Conservation (phyloP, 2,888 invertebrate genomes). For the Dendrolimus pini region DNA sequence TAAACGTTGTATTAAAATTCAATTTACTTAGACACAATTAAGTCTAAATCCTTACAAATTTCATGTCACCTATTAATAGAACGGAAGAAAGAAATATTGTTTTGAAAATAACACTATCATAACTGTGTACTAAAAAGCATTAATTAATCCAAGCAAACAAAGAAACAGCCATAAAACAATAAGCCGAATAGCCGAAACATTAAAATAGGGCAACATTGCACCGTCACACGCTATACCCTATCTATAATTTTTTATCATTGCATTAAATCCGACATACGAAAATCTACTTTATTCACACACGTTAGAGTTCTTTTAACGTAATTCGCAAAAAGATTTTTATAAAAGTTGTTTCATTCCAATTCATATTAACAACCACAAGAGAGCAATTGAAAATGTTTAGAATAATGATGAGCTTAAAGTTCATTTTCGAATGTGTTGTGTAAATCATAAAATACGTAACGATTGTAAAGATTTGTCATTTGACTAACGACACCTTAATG, state of each 20-base stretch:
- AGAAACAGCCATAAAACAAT: conserved; percentile 51
- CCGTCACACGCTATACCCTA: conserved; percentile 43
- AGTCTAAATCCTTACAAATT: too few species aligned
- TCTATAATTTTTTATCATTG: neutral
- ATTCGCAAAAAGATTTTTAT: too few species aligned
- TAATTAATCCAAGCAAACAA: conserved; percentile 7
- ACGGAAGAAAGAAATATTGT: conserved; percentile 1
- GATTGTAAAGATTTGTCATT: conserved; percentile 39
- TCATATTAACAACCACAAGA: too few species aligned
- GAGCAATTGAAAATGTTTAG: too few species aligned
- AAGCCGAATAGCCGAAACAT: conserved; percentile 50
- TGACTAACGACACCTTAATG: conserved; percentile 73
- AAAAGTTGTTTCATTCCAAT: too few species aligned
- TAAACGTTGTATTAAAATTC: too few species aligned
- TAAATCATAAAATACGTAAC: neutral
- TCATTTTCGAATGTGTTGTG: too few species aligned
- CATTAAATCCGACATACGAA: neutral
- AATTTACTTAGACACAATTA: too few species aligned
- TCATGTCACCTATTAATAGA: too few species aligned
- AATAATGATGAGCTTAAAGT: too few species aligned
- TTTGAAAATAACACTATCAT: neutral
- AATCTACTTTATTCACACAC: too few species aligned
- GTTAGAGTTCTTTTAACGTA: too few species aligned
- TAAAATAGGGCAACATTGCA: conserved; percentile 43
- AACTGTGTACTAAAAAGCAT: neutral